Evolutionary conservation across 1,140 invertebrate genomes (phyloP), one percentile per base, ranked within the genome.

Genomic region (Diuraphis noxia): DNA sequence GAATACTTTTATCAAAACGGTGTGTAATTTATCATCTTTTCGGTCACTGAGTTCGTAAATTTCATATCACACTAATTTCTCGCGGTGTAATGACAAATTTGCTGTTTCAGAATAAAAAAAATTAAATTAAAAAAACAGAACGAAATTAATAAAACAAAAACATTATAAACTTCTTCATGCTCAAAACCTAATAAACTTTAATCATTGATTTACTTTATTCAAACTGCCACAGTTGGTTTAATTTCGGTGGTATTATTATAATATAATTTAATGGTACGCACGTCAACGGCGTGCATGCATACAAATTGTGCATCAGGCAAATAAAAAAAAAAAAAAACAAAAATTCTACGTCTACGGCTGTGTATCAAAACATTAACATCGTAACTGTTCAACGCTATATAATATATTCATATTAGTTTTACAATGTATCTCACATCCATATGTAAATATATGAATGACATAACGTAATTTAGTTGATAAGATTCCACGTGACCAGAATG

Each of bases 101-200:
- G 30, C 13, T 38, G 40, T 38, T 34, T 56, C 23, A 17, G n/a
- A n/a, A n/a, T n/a, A 40, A 52, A 85, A 46, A 34, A 38, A 43
- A 25, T n/a, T n/a, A n/a, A n/a, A n/a, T n/a, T n/a, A 41, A 43
- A 56, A 56, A 77, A 79, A 81, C 2, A 36, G 8, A 79, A 38
- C 77, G 2, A 81, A 38, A 85, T 46, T 85, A 87, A 52, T 5
- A 38, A 38, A 56, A 38, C 21, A 38, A 87, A 56, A 87, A 56
- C 34, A 56, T 56, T 87, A 30, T 30, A 87, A 87, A 49, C 85
- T 87, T 87, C 43, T 56, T 56, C 46, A 36, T 36, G n/a, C 41
- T 7, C 36, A 56, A 56, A 87, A 87, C 30, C 49, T 52, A 87
- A 87, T 87, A 56, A 87, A 87, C 34, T 87, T 52, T 38, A 38